phyloP scores from a whole-genome alignment of 2,113 vertebrate genomes.

The Acanthochromis polyacanthus region DNA sequence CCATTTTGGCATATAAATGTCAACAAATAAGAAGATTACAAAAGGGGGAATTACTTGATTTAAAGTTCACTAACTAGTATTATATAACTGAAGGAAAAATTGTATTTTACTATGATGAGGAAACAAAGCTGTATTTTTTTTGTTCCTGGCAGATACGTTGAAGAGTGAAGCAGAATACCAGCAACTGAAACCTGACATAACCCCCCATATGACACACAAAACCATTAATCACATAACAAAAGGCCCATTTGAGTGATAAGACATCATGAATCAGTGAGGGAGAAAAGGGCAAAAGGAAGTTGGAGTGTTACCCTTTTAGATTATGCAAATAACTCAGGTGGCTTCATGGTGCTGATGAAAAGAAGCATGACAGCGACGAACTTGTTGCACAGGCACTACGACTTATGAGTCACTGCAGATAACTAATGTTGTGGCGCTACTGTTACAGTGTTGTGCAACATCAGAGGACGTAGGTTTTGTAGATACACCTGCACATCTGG shows the following conservation, averaged over 20 bases:
- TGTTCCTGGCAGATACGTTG: not conserved
- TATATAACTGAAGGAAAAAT: not conserved
- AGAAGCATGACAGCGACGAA: slow-evolving; percentile 6
- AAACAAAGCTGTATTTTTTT: not conserved
- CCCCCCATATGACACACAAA: slow-evolving; percentile 10
- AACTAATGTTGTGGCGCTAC: not conserved
- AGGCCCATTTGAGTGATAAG: slow-evolving; percentile 40
- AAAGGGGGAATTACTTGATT: not conserved
- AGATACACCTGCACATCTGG: not conserved
- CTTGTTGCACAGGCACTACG: not conserved
- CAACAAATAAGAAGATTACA: no score
- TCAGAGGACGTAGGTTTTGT: slow-evolving; percentile 12
- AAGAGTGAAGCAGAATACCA: not conserved
- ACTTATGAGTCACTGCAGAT: slow-evolving; percentile 12
- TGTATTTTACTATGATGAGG: not conserved
- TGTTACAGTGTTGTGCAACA: not conserved
- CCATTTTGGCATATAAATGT: not conserved
- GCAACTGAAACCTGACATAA: not conserved
- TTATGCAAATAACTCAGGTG: slow-evolving; percentile 64
- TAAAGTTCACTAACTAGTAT: not conserved
- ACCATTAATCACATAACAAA: slow-evolving; percentile 28
- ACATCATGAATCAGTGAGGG: slow-evolving; percentile 37
- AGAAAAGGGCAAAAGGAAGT: slow-evolving; percentile 66
- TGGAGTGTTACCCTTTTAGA: slow-evolving; percentile 44
- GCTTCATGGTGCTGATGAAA: slow-evolving; percentile 1